Evolutionary conservation across 2,113 vertebrate genomes (phyloP).

Genomic region (Euleptes europaea): DNA sequence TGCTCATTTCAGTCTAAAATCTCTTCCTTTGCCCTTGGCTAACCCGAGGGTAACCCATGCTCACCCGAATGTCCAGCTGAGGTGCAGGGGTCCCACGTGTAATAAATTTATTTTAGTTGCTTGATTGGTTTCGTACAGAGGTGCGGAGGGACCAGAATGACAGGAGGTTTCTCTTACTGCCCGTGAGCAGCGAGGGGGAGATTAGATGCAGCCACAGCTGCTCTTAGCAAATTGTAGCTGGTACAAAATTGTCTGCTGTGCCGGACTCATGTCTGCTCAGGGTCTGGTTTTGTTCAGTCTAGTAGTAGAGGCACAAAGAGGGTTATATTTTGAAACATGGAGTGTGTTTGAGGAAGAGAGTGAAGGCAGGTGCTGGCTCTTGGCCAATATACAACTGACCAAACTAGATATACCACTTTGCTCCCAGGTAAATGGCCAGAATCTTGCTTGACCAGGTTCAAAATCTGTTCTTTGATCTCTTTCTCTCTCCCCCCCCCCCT

Average conservation of each 20-base stretch:
- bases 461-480: conserved; percentile 37
- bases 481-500: conserved; percentile 27
- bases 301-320: not conserved
- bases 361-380: conserved; percentile 45
- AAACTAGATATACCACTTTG: conserved; percentile 39
- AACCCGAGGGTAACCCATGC: too few species aligned
- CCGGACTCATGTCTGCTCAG: not conserved
- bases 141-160: too few species aligned
- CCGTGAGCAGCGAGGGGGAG: conserved; percentile 17
- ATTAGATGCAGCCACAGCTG: conserved; percentile 26
- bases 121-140: too few species aligned
- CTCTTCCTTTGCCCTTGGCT: too few species aligned
- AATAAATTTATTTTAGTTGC: too few species aligned
- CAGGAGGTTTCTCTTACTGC: too few species aligned
- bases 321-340: conserved; percentile 43
- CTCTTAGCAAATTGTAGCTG: conserved; percentile 40
- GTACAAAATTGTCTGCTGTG: conserved; percentile 10
- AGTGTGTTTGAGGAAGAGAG: conserved; percentile 40
- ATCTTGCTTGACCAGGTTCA: conserved; percentile 68
- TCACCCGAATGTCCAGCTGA: too few species aligned
- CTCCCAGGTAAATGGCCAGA: conserved; percentile 45
- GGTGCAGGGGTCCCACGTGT: too few species aligned
- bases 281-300: conserved; percentile 11
- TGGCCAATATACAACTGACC: conserved; percentile 53
- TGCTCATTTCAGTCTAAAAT: too few species aligned